Evolutionary conservation across 92 coral and sea anemone species (phyloP).

Genomic region (Porites lobata): DNA sequence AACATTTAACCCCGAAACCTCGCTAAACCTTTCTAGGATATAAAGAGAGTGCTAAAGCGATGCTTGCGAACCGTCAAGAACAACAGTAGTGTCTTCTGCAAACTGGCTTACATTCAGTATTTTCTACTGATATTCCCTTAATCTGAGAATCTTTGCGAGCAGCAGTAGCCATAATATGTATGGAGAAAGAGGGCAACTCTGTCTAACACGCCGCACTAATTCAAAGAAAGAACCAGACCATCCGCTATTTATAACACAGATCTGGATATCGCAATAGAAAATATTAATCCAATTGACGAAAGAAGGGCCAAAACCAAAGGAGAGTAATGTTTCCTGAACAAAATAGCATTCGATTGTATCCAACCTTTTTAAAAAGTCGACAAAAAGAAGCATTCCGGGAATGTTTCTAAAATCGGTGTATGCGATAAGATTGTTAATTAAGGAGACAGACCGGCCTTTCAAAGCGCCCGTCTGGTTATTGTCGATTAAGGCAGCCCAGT

Average conservation of each 20-base stretch:
- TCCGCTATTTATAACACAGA: conserved; percentile 1
- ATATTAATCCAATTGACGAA: background rate
- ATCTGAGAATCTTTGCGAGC: conserved; percentile 14
- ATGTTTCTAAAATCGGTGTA: background rate
- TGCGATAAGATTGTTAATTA: background rate
- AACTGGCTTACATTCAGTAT: conserved; percentile 43
- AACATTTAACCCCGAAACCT: conserved; percentile 25
- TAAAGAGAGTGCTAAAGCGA: conserved; percentile 9
- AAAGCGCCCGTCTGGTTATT: background rate
- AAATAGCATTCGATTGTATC: background rate
- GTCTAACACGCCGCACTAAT: conserved; percentile 37
- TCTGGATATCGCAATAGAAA: background rate
- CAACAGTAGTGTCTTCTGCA: conserved; percentile 16
- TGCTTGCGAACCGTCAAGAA: no score
- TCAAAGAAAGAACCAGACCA: conserved; percentile 17
- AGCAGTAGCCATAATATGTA: conserved; percentile 33
- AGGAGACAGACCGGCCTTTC: background rate
- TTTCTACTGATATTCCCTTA: conserved; percentile 3
- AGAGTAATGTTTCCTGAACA: background rate
- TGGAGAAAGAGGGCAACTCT: conserved; percentile 46
- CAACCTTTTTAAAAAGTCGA: background rate
- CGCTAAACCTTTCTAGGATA: conserved; percentile 13
- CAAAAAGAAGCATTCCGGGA: no score
- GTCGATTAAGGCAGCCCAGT: background rate
- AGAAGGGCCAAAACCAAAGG: background rate